Conservation (phyloP, 2,888 invertebrate genomes). For the Therioaphis trifolii region DNA sequence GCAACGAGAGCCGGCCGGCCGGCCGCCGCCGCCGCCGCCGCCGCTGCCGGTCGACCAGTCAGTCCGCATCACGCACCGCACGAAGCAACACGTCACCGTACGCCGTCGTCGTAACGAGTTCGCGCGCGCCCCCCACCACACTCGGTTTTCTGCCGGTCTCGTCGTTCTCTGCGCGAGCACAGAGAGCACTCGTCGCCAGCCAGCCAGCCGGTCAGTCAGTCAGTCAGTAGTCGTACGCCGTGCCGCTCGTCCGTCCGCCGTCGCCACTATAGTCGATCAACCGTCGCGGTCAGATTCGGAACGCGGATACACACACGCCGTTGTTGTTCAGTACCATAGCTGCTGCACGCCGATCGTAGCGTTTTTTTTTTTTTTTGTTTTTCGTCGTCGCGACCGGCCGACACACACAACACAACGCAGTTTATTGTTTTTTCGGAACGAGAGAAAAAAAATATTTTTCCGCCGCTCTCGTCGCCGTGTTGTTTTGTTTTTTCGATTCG, state of each 20-base stretch:
- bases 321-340: conserved; percentile 56
- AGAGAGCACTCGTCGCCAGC: too few species aligned
- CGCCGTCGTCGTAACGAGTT: too few species aligned
- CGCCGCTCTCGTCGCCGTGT: background rate
- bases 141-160: too few species aligned
- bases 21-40: conserved; percentile 15
- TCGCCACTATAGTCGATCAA: conserved; percentile 24
- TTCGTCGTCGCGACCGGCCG: too few species aligned
- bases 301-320: too few species aligned
- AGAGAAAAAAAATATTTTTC: too few species aligned
- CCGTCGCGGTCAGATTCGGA: conserved; percentile 56
- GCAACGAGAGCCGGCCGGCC: conserved; percentile 38
- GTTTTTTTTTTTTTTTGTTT: too few species aligned
- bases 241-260: background rate
- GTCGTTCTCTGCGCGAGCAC: too few species aligned
- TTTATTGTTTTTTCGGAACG: too few species aligned
- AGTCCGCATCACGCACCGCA: conserved; percentile 13
- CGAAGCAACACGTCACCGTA: background rate
- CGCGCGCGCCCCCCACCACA: too few species aligned
- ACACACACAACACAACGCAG: too few species aligned
- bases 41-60: background rate
- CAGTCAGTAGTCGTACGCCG: background rate
- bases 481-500: background rate
- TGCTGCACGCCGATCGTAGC: conserved; percentile 4
- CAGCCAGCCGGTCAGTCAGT: too few species aligned